Conservation (phyloP, 2,113 vertebrate species). For the Coturnix japonica region DNA sequence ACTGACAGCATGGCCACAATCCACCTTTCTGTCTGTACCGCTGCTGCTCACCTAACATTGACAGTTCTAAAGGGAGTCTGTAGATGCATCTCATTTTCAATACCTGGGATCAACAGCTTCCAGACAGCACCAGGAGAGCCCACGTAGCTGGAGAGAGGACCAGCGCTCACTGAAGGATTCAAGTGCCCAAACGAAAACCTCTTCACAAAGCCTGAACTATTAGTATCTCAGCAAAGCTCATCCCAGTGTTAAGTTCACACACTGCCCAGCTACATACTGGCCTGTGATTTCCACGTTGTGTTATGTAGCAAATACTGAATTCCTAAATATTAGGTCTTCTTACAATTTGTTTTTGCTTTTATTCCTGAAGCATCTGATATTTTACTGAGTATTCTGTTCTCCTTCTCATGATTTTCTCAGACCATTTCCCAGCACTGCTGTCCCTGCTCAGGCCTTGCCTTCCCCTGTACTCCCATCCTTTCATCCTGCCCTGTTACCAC, state of each 20-base stretch:
- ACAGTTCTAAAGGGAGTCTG: neutral
- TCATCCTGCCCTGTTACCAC: neutral
- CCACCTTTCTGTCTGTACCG: neutral
- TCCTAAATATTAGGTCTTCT: neutral
- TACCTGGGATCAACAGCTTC: neutral
- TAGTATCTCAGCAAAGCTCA: neutral
- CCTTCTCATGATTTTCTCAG: neutral
- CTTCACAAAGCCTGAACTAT: neutral
- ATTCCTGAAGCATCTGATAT: neutral
- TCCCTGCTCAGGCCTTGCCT: no score
- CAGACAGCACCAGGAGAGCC: neutral
- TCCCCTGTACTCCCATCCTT: neutral
- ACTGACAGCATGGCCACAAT: neutral
- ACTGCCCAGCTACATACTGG: accelerated
- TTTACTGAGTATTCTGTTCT: neutral
- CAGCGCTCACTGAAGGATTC: accelerated
- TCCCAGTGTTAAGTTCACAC: neutral
- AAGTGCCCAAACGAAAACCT: neutral
- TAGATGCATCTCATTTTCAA: neutral
- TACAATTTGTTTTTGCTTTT: neutral
- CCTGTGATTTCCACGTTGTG: neutral
- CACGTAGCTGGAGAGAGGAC: no score
- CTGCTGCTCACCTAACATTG: neutral
- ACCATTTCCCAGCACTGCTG: neutral
- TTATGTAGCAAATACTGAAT: neutral